Evolutionary conservation across 2,113 vertebrate species (phyloP), one percentile per base, ranked within the genome.

Genomic region (Speoplatyrhinus poulsoni): DNA sequence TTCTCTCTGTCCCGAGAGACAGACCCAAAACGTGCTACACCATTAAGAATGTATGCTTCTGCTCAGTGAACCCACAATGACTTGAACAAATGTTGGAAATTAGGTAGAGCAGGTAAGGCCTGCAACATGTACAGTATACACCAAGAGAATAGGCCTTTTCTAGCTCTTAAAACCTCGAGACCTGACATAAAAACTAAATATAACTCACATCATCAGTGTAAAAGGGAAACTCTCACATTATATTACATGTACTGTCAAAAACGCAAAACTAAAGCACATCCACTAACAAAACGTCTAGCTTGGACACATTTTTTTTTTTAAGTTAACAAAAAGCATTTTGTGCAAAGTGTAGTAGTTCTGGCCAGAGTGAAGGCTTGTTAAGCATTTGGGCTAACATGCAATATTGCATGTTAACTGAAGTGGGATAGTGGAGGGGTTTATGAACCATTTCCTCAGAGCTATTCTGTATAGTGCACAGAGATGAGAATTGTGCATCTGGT

Each of bases 381-480:
- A 59, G 63, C 76, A 67, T 59, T 70, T 73, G 73, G 79, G 82
- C 58, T 75, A 69, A 61, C 68, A 72, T 56, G 81, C 72, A 81
- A 73, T 62, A 26, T 56, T 58, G 74, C 81, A 72, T 66, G 72
- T 67, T 77, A 79, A 75, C 69, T 82, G 76, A 65, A 72, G 81
- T 77, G 82, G 76, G 72, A 74, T 71, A 70, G 52, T 60, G 72
- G 50, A 19, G 32, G 65, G 56, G 69, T 85, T 85, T 80, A 85
- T 72, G 77, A 79, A 69, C 71, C 76, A 76, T 75, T 78, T 65
- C 9, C 60, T 17, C 60, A 17, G 1, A 62, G 41, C 58, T 65
- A 63, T 41, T 56, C 68, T 77, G 62, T 62, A 67, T 62, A 48
- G 75, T 67, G 74, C 16, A 32, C 67, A 16, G 1, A 68, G 70